Conservation (phyloP, 2,888 invertebrate genomes). For the Harmothoe impar region DNA sequence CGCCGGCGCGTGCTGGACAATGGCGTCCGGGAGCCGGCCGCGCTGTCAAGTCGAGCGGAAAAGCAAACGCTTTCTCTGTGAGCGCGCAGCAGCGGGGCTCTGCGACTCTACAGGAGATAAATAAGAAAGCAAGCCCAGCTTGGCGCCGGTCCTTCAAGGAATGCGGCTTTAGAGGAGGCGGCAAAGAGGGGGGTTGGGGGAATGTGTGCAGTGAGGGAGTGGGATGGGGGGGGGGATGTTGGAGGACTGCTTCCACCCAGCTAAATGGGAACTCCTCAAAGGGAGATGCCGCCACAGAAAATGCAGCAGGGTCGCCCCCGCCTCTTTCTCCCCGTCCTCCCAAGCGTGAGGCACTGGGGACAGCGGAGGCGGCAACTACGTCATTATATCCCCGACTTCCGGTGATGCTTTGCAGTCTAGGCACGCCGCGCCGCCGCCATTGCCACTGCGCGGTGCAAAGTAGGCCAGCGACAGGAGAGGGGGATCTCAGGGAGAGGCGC, state of each 20-base stretch:
- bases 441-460: neutral
- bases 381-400: conserved; percentile 21
- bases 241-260: too few relatives aligned
- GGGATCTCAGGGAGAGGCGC: neutral
- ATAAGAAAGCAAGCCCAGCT: neutral
- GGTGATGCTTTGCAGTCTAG: neutral
- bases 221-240: neutral
- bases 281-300: neutral
- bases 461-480: neutral
- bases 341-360: conserved; percentile 14
- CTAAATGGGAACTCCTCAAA: conserved; percentile 4
- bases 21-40: neutral
- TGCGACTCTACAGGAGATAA: neutral
- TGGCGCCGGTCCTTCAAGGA: neutral
- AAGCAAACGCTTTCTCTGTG: conserved; percentile 9
- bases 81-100: neutral
- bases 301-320: neutral
- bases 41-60: neutral
- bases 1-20: conserved; percentile 19
- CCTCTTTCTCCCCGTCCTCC: neutral
- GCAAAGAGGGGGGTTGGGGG: neutral
- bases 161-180: neutral
- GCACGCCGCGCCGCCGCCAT: neutral
- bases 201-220: neutral
- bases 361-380: neutral